Conservation (phyloP, 2,113 vertebrate genomes). For the Prunella fulvescens region DNA sequence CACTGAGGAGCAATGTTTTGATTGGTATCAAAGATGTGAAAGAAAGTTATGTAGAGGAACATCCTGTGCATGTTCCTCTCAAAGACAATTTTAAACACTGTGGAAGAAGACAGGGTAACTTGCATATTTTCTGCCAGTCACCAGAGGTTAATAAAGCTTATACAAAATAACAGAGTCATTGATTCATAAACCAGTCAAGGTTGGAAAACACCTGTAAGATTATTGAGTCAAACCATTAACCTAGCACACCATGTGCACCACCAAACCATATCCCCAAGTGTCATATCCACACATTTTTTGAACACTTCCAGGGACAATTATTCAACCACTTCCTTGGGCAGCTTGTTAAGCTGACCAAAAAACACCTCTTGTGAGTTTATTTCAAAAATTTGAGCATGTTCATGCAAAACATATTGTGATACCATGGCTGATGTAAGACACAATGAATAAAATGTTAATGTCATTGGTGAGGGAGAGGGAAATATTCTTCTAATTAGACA, state of each 20-base stretch:
- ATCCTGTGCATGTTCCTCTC: neutral
- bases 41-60: neutral
- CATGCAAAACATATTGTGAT: neutral
- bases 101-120: neutral
- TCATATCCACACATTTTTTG: neutral
- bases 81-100: neutral
- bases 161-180: neutral
- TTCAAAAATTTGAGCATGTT: neutral
- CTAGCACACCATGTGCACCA: too few relatives aligned
- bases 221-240: neutral
- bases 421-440: neutral
- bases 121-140: neutral
- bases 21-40: neutral
- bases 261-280: neutral
- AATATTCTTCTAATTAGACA: neutral
- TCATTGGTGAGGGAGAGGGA: neutral
- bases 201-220: neutral
- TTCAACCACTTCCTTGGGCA: neutral
- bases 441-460: neutral
- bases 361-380: neutral
- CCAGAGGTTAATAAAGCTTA: neutral
- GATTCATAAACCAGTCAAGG: neutral
- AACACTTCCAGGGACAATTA: neutral
- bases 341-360: neutral
- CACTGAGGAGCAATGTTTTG: neutral